phyloP scores from a whole-genome alignment of 2,888 invertebrate species.

The Dendrolimus pini region DNA sequence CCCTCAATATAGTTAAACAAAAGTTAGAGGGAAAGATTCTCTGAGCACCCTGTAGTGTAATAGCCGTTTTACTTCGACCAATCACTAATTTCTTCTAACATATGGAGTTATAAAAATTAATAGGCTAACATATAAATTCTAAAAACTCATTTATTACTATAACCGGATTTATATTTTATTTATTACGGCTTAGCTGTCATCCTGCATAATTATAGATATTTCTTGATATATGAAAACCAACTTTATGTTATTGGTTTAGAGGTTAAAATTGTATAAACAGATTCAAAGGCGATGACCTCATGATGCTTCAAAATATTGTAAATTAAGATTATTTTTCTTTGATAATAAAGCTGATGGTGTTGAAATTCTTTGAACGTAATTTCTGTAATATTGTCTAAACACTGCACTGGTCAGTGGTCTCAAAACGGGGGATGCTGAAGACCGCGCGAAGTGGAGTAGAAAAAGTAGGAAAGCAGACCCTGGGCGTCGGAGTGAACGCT shows the following conservation, averaged over 20 bases:
- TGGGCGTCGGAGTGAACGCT: too few species aligned
- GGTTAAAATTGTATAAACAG: background rate
- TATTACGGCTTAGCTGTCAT: constrained; percentile 1
- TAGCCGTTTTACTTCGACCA: background rate
- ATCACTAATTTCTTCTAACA: background rate
- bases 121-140: constrained; percentile 1
- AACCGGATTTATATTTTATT: constrained; percentile 2
- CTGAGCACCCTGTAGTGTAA: too few species aligned
- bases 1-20: too few species aligned
- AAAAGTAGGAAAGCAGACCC: too few species aligned
- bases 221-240: background rate
- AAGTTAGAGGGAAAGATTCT: too few species aligned
- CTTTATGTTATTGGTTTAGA: background rate
- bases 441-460: too few species aligned
- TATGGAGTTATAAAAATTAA: background rate
- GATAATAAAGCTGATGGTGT: too few species aligned
- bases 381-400: too few species aligned
- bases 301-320: background rate
- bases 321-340: background rate
- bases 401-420: too few species aligned
- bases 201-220: background rate
- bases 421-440: too few species aligned
- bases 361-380: too few species aligned
- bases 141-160: constrained; percentile 3
- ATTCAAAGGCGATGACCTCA: background rate